A percentile compares a stretch with the other conserved stretches of the same genome.
These are phyloP conservation scores for Orthosia incerta DNA, from an alignment of 2,888 invertebrate species.

Conservation along the genomic window DNA sequence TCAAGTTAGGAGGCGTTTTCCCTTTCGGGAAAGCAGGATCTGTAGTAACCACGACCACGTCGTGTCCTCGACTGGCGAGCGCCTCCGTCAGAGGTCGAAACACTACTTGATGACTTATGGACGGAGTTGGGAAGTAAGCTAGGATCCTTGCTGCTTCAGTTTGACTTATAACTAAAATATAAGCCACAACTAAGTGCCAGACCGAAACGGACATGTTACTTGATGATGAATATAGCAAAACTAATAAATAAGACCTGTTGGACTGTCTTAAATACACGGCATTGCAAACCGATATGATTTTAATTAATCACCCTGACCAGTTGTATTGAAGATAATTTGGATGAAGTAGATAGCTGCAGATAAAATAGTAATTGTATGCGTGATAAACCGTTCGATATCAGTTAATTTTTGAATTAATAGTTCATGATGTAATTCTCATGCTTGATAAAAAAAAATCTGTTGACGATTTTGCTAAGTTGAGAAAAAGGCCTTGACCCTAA, in stretches of 20 bases:
- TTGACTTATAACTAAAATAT: conserved; percentile 9
- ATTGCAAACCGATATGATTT: not conserved
- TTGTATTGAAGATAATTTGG: not conserved
- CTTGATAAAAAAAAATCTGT: not conserved
- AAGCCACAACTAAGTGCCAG: not conserved
- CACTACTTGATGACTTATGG: conserved; percentile 86
- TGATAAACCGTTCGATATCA: not conserved
- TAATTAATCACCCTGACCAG: not conserved
- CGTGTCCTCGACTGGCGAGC: conserved; percentile 83
- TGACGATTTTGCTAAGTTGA: not conserved
- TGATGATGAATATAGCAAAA: not conserved
- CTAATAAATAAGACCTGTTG: not conserved
- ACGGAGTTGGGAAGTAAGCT: conserved; percentile 77
- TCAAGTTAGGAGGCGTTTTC: conserved; percentile 74
- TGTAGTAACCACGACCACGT: conserved; percentile 82
- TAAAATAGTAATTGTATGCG: not conserved
- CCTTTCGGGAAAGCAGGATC: conserved; percentile 77
- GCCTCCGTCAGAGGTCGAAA: conserved; percentile 80
- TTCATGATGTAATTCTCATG: too few relatives aligned
- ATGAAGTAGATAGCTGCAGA: not conserved
- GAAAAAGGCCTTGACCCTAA: not conserved
- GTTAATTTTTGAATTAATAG: too few relatives aligned
- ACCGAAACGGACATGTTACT: conserved; percentile 7
- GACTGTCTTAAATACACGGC: not conserved
- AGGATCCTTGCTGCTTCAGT: conserved; percentile 66